These are phyloP conservation scores for Drosophila conformis DNA, from an alignment of 2,888 invertebrate species.

Conservation along the genomic window DNA sequence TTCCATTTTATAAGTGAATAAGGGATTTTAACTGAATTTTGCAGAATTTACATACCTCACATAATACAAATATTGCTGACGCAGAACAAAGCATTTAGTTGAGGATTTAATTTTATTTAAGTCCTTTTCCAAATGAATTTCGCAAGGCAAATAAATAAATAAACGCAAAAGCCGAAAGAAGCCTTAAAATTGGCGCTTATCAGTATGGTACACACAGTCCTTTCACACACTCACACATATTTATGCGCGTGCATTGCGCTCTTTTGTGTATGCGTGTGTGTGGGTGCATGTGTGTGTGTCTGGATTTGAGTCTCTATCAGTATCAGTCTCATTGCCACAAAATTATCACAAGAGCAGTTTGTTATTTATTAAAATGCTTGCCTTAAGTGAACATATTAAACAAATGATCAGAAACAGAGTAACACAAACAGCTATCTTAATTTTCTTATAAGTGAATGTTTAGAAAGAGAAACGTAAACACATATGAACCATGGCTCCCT, in stretches of 20 bases:
- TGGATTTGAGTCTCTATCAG: not conserved
- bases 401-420: not conserved
- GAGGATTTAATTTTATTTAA: not conserved
- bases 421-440: not conserved
- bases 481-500: too few species aligned
- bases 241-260: too few species aligned
- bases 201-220: not conserved
- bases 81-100: not conserved
- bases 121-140: too few species aligned
- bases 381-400: not conserved
- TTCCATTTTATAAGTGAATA: not conserved
- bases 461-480: not conserved
- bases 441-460: not conserved
- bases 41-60: not conserved
- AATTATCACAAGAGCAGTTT: not conserved
- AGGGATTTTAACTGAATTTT: not conserved
- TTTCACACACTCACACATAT: not conserved
- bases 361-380: not conserved
- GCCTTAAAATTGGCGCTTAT: constrained; percentile 8
- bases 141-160: not conserved
- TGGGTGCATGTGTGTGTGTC: not conserved
- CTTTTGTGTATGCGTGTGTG: not conserved
- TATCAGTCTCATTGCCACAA: not conserved
- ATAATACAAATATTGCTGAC: not conserved
- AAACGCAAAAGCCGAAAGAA: constrained; percentile 1